phyloP scores from a whole-genome alignment of 2,113 vertebrate genomes.

The Acrocephalus kingi region DNA sequence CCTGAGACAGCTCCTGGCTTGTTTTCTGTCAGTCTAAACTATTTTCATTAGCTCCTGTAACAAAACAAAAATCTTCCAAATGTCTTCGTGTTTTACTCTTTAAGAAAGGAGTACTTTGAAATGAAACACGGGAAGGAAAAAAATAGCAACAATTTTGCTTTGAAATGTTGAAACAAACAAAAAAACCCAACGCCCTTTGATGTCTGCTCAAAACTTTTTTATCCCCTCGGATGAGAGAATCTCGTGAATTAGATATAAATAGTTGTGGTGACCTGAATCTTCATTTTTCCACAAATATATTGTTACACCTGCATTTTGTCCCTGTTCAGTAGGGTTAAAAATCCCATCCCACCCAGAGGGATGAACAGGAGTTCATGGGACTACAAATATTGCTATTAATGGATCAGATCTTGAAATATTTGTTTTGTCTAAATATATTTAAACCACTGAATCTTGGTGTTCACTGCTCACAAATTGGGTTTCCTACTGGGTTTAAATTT shows the following conservation, averaged over 20 bases:
- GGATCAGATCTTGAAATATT: not conserved
- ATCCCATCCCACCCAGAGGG: not conserved
- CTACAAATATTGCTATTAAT: not conserved
- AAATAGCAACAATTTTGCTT: conserved; percentile 41
- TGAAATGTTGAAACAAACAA: conserved; percentile 30
- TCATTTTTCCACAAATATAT: not conserved
- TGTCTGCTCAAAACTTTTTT: not conserved
- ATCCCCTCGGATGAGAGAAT: not conserved
- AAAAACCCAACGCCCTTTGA: not conserved
- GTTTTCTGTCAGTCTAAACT: conserved; percentile 36
- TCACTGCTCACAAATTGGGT: not conserved
- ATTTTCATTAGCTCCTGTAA: conserved; percentile 38
- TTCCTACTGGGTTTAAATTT: not conserved
- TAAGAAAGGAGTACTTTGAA: conserved; percentile 34
- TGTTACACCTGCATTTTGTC: not conserved
- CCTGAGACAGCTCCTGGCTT: not conserved
- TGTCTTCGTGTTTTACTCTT: conserved; percentile 6
- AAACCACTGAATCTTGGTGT: fast-evolving
- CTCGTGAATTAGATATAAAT: conserved; percentile 40
- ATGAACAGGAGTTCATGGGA: not conserved
- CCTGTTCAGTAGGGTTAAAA: not conserved
- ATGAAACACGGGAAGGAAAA: conserved; percentile 17
- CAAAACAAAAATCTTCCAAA: conserved; percentile 37
- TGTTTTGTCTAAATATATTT: not conserved
- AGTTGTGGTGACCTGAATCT: conserved; percentile 25